Percentiles rank a stretch among this genome's conserved stretches.
These are phyloP conservation scores for Alethe diademata DNA, from an alignment of 2,113 vertebrate species.

Conservation along the genomic window DNA sequence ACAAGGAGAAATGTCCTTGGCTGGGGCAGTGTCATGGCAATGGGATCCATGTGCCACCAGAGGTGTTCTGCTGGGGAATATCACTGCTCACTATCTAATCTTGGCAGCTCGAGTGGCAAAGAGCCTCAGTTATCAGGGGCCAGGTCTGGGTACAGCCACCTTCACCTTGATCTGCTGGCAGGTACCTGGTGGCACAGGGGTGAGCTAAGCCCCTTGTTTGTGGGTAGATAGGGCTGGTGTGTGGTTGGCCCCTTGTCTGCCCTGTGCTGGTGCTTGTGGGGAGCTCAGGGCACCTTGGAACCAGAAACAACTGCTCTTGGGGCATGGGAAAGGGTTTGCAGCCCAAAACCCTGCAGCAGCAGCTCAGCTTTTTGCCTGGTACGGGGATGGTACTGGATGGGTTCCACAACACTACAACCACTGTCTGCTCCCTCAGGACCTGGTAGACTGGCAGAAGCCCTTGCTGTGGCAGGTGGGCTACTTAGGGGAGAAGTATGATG, in stretches of 20 bases:
- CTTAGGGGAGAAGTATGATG: conserved; percentile 90
- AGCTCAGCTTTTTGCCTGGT: neutral
- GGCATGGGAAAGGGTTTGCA: neutral
- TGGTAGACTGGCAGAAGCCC: conserved; percentile 94
- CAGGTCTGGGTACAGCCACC: neutral
- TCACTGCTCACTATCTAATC: neutral
- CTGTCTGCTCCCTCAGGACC: conserved; percentile 77
- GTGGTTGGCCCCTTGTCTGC: neutral
- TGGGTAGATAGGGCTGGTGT: neutral
- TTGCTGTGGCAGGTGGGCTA: conserved; percentile 95
- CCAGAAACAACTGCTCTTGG: neutral
- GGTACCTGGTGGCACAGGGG: neutral
- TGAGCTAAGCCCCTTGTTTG: fast-evolving
- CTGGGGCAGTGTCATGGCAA: fast-evolving
- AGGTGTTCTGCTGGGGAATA: neutral
- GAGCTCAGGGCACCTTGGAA: neutral
- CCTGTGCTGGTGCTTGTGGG: fast-evolving
- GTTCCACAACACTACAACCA: neutral
- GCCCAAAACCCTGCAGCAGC: fast-evolving
- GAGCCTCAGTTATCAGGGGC: neutral
- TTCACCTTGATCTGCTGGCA: neutral
- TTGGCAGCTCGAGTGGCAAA: neutral
- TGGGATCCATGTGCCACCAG: fast-evolving
- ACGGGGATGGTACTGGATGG: neutral
- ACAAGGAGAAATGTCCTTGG: neutral